Conservation (phyloP, 2,888 invertebrate genomes). For the Heliconius aoede region DNA sequence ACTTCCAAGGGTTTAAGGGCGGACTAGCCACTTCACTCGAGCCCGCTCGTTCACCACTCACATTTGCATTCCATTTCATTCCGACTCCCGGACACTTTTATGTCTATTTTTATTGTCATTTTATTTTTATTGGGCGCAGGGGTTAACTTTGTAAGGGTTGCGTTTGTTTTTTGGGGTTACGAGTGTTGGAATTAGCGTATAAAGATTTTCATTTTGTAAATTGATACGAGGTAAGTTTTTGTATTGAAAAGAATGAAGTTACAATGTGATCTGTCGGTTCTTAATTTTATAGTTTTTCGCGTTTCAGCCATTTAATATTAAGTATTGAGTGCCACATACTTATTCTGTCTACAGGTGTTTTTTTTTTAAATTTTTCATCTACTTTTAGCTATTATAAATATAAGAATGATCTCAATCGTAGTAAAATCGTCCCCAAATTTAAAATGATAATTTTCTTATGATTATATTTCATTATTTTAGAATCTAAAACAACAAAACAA, state of each 20-base stretch:
- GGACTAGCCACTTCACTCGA: too few relatives aligned
- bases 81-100: slow-evolving; percentile 66
- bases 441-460: too few relatives aligned
- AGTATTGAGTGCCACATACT: too few relatives aligned
- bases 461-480: too few relatives aligned
- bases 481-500: too few relatives aligned
- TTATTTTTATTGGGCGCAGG: slow-evolving; percentile 67
- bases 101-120: slow-evolving; percentile 69
- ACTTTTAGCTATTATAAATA: too few relatives aligned
- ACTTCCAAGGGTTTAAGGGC: too few relatives aligned
- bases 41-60: slow-evolving; percentile 55
- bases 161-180: slow-evolving; percentile 61
- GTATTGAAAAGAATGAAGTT: background rate
- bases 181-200: slow-evolving; percentile 35
- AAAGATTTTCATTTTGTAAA: slow-evolving; percentile 31
- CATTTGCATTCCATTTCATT: slow-evolving; percentile 81
- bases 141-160: slow-evolving; percentile 58
- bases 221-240: slow-evolving; percentile 24
- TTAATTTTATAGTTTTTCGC: background rate
- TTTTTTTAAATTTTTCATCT: too few relatives aligned
- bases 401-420: too few relatives aligned
- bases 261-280: background rate
- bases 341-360: too few relatives aligned
- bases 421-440: too few relatives aligned
- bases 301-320: too few relatives aligned